Percentiles rank a stretch among this genome's conserved stretches.
Evolutionary conservation across 2,888 invertebrate species (phyloP).

Genomic region (Stenolophus ochropezus): DNA sequence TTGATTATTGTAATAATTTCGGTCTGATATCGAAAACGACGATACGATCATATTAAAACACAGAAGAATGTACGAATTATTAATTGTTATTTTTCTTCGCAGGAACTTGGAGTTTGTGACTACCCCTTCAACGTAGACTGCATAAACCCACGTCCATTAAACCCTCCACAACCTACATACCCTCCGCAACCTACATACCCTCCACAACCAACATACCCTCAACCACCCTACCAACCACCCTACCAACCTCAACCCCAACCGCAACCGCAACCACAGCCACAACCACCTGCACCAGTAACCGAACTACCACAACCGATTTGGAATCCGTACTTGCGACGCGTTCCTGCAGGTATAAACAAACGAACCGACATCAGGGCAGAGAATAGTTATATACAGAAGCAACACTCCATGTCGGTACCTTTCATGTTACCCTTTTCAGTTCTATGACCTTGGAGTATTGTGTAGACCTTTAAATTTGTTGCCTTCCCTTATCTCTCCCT

Average conservation of each 20-base stretch:
- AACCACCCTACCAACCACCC: conserved; percentile 3
- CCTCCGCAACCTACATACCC: conserved; percentile 41
- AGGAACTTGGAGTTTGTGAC: conserved; percentile 80
- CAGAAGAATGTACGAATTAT: too few relatives aligned
- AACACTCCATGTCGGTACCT: too few relatives aligned
- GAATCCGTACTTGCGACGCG: conserved; percentile 58
- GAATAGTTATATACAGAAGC: too few relatives aligned
- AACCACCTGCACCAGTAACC: conserved; percentile 47
- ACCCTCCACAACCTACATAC: conserved; percentile 47
- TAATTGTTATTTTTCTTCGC: conserved; percentile 67
- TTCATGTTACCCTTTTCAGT: too few relatives aligned
- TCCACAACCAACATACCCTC: conserved; percentile 59
- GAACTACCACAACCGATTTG: conserved; percentile 55
- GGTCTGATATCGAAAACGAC: too few relatives aligned
- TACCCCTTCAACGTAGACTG: conserved; percentile 79
- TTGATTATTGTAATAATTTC: too few relatives aligned
- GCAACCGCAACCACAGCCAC: conserved; percentile 39
- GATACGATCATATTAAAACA: too few relatives aligned
- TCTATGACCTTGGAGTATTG: too few relatives aligned
- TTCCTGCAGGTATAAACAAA: conserved; percentile 60
- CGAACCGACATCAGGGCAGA: too few relatives aligned
- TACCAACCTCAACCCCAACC: conserved; percentile 26
- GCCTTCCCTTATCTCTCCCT: too few relatives aligned
- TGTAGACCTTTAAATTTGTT: too few relatives aligned
- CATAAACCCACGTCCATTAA: conserved; percentile 63